phyloP scores from a whole-genome alignment of 1,140 invertebrate genomes.

The Tribolium castaneum region DNA sequence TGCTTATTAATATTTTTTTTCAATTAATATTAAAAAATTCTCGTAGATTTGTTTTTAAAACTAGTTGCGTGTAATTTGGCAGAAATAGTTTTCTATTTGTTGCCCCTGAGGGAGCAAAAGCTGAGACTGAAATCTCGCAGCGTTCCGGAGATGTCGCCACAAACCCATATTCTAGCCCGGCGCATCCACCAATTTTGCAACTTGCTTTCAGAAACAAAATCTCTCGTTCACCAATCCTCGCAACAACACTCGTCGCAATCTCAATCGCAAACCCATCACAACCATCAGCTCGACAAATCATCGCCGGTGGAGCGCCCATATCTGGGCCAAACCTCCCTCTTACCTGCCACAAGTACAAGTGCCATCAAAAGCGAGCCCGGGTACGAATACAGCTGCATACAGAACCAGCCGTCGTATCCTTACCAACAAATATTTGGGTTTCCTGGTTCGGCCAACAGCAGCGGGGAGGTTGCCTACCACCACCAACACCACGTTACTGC shows the following conservation, averaged over 20 bases:
- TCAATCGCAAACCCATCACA: slow-evolving; percentile 48
- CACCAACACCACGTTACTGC: slow-evolving; percentile 85
- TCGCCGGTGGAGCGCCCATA: slow-evolving; percentile 62
- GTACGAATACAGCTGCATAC: slow-evolving; percentile 61
- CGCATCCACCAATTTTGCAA: not conserved
- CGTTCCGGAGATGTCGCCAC: no score
- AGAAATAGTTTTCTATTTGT: no score
- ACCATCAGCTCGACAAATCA: slow-evolving; percentile 53
- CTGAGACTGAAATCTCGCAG: no score
- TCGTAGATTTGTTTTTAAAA: no score
- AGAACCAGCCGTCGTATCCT: slow-evolving; percentile 60
- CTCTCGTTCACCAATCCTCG: slow-evolving; percentile 54
- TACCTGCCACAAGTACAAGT: slow-evolving; percentile 60
- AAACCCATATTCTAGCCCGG: no score
- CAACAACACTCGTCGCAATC: slow-evolving; percentile 44
- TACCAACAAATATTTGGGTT: slow-evolving; percentile 64
- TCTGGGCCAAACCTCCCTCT: slow-evolving; percentile 66
- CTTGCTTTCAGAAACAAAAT: slow-evolving; percentile 58
- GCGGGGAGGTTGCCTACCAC: slow-evolving; percentile 70
- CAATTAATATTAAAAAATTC: no score
- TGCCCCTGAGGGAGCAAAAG: no score
- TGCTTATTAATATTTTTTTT: no score
- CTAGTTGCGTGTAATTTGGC: no score
- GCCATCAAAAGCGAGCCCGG: slow-evolving; percentile 62
- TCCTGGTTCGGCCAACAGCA: slow-evolving; percentile 50